Base-by-base conservation (phyloP, 2,888 invertebrate genomes). In the Limenitis camilla region DNA sequence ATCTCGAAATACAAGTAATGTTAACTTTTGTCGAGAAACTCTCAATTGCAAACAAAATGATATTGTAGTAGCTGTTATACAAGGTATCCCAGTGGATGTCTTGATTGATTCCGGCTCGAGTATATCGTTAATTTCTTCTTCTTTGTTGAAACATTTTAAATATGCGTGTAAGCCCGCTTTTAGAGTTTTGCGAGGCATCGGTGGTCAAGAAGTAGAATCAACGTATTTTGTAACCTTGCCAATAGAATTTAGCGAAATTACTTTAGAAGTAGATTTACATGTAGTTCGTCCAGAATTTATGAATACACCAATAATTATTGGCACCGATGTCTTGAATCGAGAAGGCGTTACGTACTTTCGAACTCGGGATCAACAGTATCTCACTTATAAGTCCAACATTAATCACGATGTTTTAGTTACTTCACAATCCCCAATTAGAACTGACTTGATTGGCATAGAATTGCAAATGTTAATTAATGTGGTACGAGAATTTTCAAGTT, bases 241-340 rank as follows among this genome's bases (percentile, higher is more conserved):
- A 2, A 11, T 59, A 0, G 53, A 59, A n/a, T 57, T 62, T 36
- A 19, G 28, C 1, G 45, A n/a, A n/a, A n/a, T n/a, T n/a, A n/a
- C n/a, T n/a, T n/a, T n/a, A n/a, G n/a, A n/a, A n/a, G n/a, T n/a
- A 6, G 62, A 63, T 43, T 43, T 63, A 6, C 10, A 53, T 27
- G 55, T 62, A 0, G 62, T 65, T 5, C 54, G 61, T 7, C n/a
- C 56, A 0, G 1, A 33, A 4, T 62, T 27, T 28, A 62, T 63
- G 53, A 59, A 47, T n/a, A 40, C 59, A 0, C 57, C 63, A 1
- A 48, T 67, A 9, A 56, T 63, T 7, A 54, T 65, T 0, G 63
- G 63, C 4, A 65, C 65, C 0, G 63, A 65, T 30, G 49, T 67
- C 4, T 49, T 65, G 0, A 64, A 66, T 39, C 48, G 62, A 0